Evolutionary conservation across 2,797 vertebrate species (phyloP).

Genomic region (Acridotheres tristis): DNA sequence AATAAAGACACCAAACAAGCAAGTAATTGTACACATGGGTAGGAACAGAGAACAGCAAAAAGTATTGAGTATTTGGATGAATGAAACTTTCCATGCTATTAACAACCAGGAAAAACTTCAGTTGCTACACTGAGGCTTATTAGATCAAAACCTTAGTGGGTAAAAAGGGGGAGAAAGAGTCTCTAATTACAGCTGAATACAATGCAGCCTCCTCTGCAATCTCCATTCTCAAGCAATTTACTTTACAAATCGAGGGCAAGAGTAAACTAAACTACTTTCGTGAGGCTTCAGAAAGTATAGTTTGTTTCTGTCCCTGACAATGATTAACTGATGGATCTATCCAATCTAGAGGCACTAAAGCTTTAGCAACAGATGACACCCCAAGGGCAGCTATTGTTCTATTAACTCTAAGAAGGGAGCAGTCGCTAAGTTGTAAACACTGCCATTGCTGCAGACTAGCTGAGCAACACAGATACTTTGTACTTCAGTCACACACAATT

Average conservation of each 20-base stretch:
- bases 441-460: background rate
- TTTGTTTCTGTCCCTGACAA: background rate
- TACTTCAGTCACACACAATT: background rate
- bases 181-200: background rate
- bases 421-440: background rate
- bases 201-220: background rate
- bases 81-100: background rate
- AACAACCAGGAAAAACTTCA: background rate
- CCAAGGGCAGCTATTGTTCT: conserved; percentile 23
- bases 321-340: background rate
- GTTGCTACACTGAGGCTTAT: background rate
- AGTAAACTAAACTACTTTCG: conserved; percentile 11
- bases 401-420: background rate
- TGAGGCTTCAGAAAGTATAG: background rate
- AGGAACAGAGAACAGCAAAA: background rate
- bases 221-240: background rate
- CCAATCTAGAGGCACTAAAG: background rate
- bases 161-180: background rate
- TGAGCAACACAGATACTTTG: background rate
- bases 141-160: background rate
- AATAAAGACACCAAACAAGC: background rate
- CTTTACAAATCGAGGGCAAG: background rate
- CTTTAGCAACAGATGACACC: background rate
- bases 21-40: background rate
- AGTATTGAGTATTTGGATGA: background rate